Evolutionary conservation across 2,113 vertebrate species (phyloP).

Genomic region (Axis porcinus): DNA sequence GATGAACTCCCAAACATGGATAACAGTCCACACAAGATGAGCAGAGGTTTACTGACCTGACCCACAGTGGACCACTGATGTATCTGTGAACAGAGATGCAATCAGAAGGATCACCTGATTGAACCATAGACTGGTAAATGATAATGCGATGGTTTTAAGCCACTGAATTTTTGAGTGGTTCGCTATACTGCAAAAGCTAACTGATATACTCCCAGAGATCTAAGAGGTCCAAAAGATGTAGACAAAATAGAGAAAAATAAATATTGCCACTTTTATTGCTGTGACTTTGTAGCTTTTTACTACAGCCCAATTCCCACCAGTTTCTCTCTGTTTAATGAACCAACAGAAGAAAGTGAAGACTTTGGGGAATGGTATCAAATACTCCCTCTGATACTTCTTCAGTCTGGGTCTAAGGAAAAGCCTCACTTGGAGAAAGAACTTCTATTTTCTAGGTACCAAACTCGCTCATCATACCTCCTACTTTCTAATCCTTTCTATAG

Average conservation of each 20-base stretch:
- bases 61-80: background rate
- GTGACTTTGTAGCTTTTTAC: background rate
- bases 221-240: background rate
- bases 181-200: background rate
- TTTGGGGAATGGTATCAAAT: background rate
- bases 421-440: background rate
- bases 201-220: background rate
- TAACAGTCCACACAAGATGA: background rate
- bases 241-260: background rate
- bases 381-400: background rate
- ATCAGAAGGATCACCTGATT: background rate
- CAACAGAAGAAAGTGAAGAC: background rate
- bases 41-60: background rate
- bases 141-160: background rate
- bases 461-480: background rate
- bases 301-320: background rate
- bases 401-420: background rate
- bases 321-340: background rate
- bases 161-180: background rate
- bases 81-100: background rate
- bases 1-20: background rate
- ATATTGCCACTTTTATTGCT: background rate
- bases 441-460: background rate
- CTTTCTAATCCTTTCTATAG: background rate
- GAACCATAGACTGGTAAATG: background rate